Conservation (phyloP, 2,888 invertebrate genomes). For the Eupithecia subfuscata region DNA sequence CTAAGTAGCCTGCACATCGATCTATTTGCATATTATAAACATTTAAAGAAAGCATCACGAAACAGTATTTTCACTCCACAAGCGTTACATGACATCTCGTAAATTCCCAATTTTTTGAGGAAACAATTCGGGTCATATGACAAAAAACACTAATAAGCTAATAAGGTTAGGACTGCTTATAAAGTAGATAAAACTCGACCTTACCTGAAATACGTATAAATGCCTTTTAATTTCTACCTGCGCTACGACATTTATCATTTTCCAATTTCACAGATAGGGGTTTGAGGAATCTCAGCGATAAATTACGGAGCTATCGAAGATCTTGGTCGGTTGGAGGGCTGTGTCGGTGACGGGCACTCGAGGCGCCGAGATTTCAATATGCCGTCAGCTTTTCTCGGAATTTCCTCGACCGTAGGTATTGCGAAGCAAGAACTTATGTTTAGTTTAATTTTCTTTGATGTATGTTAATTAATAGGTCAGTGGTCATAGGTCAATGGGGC, state of each 20-base stretch:
- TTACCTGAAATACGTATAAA: neutral
- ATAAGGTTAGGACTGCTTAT: neutral
- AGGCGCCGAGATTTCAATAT: slow-evolving; percentile 52
- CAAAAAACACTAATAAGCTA: neutral
- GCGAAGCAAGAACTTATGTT: neutral
- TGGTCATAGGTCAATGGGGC: too few relatives aligned
- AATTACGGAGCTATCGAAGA: slow-evolving; percentile 32
- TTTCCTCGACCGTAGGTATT: neutral
- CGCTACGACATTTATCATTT: slow-evolving; percentile 19
- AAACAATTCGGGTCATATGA: neutral
- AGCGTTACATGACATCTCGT: neutral
- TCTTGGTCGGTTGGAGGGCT: slow-evolving; percentile 39
- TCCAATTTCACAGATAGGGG: slow-evolving; percentile 20
- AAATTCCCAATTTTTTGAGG: neutral
- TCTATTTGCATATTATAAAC: neutral
- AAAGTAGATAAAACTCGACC: slow-evolving; percentile 2
- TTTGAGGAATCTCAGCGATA: slow-evolving; percentile 17
- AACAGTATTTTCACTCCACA: neutral
- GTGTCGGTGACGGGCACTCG: slow-evolving; percentile 53
- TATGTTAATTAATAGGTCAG: too few relatives aligned
- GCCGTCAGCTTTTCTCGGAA: slow-evolving; percentile 34
- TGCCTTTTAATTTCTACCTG: neutral
- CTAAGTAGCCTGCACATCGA: too few relatives aligned
- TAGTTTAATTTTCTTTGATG: too few relatives aligned
- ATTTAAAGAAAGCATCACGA: neutral